Percentiles rank a stretch among this genome's conserved stretches.
These are phyloP conservation scores for Vanacampus margaritifer DNA, from an alignment of 2,113 vertebrate species.

Conservation along the genomic window DNA sequence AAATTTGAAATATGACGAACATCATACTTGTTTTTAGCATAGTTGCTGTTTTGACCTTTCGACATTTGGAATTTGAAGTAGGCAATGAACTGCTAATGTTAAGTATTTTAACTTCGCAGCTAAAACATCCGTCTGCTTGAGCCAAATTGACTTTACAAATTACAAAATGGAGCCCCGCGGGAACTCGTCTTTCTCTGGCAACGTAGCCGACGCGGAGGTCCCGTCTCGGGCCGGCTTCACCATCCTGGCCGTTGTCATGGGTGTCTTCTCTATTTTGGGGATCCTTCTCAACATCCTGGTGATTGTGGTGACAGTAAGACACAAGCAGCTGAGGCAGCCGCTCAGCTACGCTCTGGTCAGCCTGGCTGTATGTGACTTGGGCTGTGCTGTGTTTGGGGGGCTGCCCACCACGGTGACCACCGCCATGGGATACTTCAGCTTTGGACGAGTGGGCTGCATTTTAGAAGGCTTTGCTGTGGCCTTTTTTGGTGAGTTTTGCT, in stretches of 20 bases:
- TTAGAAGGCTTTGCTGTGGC: conserved; percentile 72
- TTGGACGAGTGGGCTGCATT: conserved; percentile 68
- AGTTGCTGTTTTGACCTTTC: neutral
- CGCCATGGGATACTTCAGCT: conserved; percentile 72
- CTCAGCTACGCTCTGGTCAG: conserved; percentile 75
- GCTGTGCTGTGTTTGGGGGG: conserved; percentile 69
- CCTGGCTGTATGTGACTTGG: conserved; percentile 71
- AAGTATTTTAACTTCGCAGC: neutral
- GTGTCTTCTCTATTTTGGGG: conserved; percentile 57
- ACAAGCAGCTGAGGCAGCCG: conserved; percentile 65
- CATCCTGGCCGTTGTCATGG: conserved; percentile 61
- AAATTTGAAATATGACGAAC: neutral
- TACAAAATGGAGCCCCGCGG: conserved; percentile 22
- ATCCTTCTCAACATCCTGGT: conserved; percentile 68
- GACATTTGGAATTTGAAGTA: neutral
- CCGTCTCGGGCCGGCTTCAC: conserved; percentile 64
- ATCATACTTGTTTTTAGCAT: neutral
- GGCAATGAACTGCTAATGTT: neutral
- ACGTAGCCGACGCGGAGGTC: conserved; percentile 24
- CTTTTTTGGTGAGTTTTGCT: conserved; percentile 71
- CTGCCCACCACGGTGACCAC: conserved; percentile 67
- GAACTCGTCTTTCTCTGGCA: conserved; percentile 32
- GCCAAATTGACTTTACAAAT: neutral
- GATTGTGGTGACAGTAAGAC: conserved; percentile 64
- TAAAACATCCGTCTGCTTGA: neutral